Evolutionary conservation across 2,113 vertebrate species (phyloP).

Genomic region (Corvus cornix): DNA sequence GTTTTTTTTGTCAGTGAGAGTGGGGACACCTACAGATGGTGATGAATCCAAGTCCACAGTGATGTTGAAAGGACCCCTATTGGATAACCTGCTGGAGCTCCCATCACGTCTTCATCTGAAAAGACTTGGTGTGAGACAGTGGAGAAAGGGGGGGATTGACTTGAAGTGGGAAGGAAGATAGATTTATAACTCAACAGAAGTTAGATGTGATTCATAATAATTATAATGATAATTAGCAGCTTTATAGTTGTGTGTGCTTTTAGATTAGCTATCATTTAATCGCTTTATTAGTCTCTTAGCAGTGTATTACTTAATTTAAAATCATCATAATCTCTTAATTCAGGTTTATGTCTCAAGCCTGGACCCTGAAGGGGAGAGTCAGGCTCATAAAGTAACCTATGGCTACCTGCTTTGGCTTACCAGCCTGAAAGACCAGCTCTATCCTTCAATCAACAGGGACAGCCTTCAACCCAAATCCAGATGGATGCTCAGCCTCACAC

Average conservation of each 20-base stretch:
- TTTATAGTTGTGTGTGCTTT: not conserved
- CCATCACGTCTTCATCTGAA: not conserved
- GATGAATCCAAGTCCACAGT: not conserved
- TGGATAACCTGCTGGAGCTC: not conserved
- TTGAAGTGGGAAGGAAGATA: not conserved
- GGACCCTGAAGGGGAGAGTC: not conserved
- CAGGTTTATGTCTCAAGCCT: not conserved
- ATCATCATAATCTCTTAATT: not conserved
- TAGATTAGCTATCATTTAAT: not conserved
- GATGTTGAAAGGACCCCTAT: accelerated
- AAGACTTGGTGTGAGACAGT: not conserved
- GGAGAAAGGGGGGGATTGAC: not conserved
- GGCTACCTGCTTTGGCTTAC: not conserved
- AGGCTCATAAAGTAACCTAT: not conserved
- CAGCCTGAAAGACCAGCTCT: not conserved
- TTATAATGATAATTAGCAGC: not conserved
- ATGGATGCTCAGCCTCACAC: not conserved
- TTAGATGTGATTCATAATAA: not conserved
- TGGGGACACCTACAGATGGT: not conserved
- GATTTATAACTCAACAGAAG: not conserved
- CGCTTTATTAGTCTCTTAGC: not conserved
- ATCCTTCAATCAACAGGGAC: not conserved
- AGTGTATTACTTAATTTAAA: not conserved
- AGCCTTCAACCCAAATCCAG: not conserved
- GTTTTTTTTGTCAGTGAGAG: not conserved